Percentiles rank a stretch among this genome's conserved stretches.
These are phyloP conservation scores for Pteria penguin DNA, from an alignment of 2,888 invertebrate species.

Conservation along the genomic window DNA sequence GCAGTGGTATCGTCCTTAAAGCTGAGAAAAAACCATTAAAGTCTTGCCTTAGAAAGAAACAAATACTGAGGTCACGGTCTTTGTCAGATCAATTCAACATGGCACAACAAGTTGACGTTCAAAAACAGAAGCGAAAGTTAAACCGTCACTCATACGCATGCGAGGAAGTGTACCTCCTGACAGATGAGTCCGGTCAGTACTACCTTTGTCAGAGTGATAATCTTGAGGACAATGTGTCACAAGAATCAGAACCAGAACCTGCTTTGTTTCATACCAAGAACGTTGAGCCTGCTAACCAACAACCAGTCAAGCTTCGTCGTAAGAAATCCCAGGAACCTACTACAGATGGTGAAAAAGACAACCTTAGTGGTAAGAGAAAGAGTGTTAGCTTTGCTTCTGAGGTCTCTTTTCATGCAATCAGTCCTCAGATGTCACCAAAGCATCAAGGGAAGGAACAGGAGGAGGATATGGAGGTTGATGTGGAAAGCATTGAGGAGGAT, in stretches of 20 bases:
- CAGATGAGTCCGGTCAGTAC: slow-evolving; percentile 55
- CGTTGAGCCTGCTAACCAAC: neutral
- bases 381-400: slow-evolving; percentile 78
- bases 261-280: slow-evolving; percentile 58
- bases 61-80: slow-evolving; percentile 63
- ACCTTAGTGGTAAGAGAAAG: slow-evolving; percentile 63
- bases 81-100: slow-evolving; percentile 61
- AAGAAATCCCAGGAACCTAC: slow-evolving; percentile 45
- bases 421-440: slow-evolving; percentile 64
- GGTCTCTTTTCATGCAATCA: slow-evolving; percentile 77
- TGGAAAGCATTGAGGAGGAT: neutral
- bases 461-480: slow-evolving; percentile 10
- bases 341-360: slow-evolving; percentile 51
- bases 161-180: slow-evolving; percentile 67
- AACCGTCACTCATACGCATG: slow-evolving; percentile 74
- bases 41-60: slow-evolving; percentile 70
- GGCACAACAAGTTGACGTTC: slow-evolving; percentile 50
- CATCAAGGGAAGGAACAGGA: slow-evolving; percentile 7
- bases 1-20: slow-evolving; percentile 58
- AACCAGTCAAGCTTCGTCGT: slow-evolving; percentile 21
- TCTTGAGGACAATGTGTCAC: slow-evolving; percentile 19
- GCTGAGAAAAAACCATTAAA: slow-evolving; percentile 70
- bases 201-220: slow-evolving; percentile 36
- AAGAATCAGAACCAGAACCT: slow-evolving; percentile 51
- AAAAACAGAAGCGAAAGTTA: slow-evolving; percentile 56